A percentile compares a stretch with the other conserved stretches of the same genome.
Conservation (phyloP, 1,140 invertebrate species). For the Paraescarpia echinospica region DNA sequence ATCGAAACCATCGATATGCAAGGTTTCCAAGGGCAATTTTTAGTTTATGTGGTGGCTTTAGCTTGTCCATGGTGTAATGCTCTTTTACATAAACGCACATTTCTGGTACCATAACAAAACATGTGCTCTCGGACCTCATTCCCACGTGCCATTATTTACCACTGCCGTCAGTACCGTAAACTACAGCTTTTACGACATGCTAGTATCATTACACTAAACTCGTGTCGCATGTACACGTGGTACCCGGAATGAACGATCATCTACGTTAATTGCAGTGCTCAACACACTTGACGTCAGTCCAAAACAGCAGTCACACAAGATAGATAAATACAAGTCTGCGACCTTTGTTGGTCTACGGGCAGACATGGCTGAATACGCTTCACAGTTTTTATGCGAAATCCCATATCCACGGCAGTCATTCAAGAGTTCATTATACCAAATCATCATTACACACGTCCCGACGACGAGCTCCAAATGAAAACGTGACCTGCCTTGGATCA, state of each 20-base stretch:
- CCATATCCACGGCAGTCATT: constrained; percentile 4
- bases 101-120: too few relatives aligned
- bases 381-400: not conserved
- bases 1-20: too few relatives aligned
- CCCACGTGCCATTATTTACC: too few relatives aligned
- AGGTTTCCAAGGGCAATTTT: too few relatives aligned
- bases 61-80: too few relatives aligned
- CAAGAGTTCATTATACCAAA: not conserved
- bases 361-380: not conserved
- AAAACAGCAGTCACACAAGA: not conserved
- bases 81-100: too few relatives aligned
- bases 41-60: too few relatives aligned
- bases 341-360: not conserved
- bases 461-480: not conserved
- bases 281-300: not conserved
- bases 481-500: constrained; percentile 2
- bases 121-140: too few relatives aligned
- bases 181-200: too few relatives aligned
- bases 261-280: constrained; percentile 10
- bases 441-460: not conserved
- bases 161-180: too few relatives aligned
- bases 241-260: not conserved
- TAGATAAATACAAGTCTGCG: not conserved
- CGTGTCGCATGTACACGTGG: not conserved
- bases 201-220: too few relatives aligned